Percentiles rank a stretch among this genome's conserved stretches.
Evolutionary conservation across 53 echinoderm and acorn worm species (phyloP).

Genomic region (Echinarachnius parma): DNA sequence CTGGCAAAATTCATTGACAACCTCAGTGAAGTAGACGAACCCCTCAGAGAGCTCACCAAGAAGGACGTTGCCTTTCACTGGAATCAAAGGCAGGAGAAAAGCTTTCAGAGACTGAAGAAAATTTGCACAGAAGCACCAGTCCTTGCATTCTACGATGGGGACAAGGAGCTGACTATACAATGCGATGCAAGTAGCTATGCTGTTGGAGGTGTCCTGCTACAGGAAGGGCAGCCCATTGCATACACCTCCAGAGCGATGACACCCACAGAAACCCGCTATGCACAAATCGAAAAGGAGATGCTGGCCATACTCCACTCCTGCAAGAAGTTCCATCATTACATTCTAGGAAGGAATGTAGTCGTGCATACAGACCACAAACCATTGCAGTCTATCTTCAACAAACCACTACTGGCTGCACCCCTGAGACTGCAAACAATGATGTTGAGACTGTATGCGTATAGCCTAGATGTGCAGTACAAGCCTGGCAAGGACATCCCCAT

Average conservation of each 20-base stretch:
- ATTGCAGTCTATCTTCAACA: no score
- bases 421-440: no score
- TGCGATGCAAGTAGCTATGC: constrained; percentile 75
- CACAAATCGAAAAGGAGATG: constrained; percentile 71
- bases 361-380: no score
- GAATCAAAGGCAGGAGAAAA: constrained; percentile 44
- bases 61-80: constrained; percentile 41
- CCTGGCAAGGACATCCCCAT: constrained; percentile 21
- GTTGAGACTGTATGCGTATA: no score
- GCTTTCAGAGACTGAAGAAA: constrained; percentile 37
- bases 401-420: no score
- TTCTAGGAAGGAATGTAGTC: no score
- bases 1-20: constrained; percentile 55
- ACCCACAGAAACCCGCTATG: constrained; percentile 47
- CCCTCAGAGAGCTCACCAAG: constrained; percentile 47
- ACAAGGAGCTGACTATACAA: constrained; percentile 45
- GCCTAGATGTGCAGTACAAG: no score
- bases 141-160: constrained; percentile 49
- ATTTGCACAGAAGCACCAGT: constrained; percentile 53
- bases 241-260: constrained; percentile 63
- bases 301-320: constrained; percentile 68
- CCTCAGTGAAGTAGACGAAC: constrained; percentile 59
- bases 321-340: no score
- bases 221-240: constrained; percentile 55
- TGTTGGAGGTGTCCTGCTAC: constrained; percentile 47